A percentile compares a stretch with the other conserved stretches of the same genome.
Conservation (phyloP, 1,140 invertebrate species). For the Tetragnatha versicolor region DNA sequence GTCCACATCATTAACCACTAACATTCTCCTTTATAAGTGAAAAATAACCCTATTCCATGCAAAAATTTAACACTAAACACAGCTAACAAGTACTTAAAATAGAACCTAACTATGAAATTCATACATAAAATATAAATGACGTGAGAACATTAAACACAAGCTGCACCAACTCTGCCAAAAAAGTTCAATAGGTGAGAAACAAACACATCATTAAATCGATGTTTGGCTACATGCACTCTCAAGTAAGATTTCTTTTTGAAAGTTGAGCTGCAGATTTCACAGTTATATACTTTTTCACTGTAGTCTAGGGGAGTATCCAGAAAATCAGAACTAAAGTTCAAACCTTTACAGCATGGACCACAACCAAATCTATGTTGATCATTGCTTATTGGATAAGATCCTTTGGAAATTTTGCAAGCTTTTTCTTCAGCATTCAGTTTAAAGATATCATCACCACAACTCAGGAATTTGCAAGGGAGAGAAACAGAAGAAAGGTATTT, state of each 20-base stretch:
- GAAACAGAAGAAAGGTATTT: constrained; percentile 17
- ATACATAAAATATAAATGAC: background rate
- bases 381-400: too few species aligned
- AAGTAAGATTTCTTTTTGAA: constrained; percentile 7
- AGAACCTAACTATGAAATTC: background rate
- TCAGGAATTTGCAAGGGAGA: constrained; percentile 18
- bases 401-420: too few species aligned
- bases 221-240: constrained; percentile 8
- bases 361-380: too few species aligned
- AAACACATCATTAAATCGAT: constrained; percentile 20
- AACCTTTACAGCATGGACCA: too few species aligned
- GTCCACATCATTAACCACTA: too few species aligned
- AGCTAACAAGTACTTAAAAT: background rate
- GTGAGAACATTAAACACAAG: constrained; percentile 21
- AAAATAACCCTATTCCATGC: too few species aligned
- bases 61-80: too few species aligned
- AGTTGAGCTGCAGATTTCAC: constrained; percentile 7
- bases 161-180: constrained; percentile 30
- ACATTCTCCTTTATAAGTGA: too few species aligned
- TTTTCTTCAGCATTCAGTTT: background rate
- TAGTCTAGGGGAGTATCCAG: too few species aligned
- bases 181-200: background rate
- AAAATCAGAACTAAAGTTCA: too few species aligned
- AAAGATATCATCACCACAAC: constrained; percentile 8
- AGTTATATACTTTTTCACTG: background rate